phyloP scores from a whole-genome alignment of 2,797 vertebrate species.

The Phrynocephalus vlangalii region DNA sequence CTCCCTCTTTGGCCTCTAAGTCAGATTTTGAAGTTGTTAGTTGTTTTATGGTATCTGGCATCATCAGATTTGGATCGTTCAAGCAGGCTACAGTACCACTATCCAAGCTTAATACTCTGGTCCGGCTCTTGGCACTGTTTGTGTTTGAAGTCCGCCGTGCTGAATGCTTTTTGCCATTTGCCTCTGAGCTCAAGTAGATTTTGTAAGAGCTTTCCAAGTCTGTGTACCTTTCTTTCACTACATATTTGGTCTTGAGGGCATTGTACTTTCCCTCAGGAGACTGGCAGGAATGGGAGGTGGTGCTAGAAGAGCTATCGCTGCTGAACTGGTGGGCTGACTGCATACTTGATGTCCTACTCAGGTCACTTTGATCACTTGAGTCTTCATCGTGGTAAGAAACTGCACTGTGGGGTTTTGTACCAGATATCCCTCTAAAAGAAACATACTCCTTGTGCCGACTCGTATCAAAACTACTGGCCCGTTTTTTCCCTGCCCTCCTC shows the following conservation, averaged over 20 bases:
- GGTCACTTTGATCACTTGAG: slow-evolving; percentile 96
- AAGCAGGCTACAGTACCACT: slow-evolving; percentile 94
- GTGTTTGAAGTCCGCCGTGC: slow-evolving; percentile 90
- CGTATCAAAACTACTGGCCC: slow-evolving; percentile 96
- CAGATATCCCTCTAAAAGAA: slow-evolving; percentile 85
- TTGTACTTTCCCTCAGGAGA: slow-evolving; percentile 90
- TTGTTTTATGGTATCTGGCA: slow-evolving; percentile 87
- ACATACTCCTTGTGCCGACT: slow-evolving; percentile 92
- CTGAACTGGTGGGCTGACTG: slow-evolving; percentile 92
- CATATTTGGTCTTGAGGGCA: slow-evolving; percentile 86
- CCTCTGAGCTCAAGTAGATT: slow-evolving; percentile 78
- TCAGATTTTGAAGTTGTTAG: slow-evolving; percentile 99
- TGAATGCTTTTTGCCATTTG: slow-evolving; percentile 84
- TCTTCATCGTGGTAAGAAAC: slow-evolving; percentile 91
- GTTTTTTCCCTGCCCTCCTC: slow-evolving; percentile 90
- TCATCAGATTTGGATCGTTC: slow-evolving; percentile 90
- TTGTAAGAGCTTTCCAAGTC: slow-evolving; percentile 78
- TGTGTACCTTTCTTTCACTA: slow-evolving; percentile 73
- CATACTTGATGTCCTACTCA: slow-evolving; percentile 94
- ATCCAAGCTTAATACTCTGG: slow-evolving; percentile 95
- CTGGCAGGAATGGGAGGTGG: slow-evolving; percentile 91
- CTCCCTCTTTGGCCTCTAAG: slow-evolving; percentile 99
- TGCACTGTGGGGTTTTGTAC: slow-evolving; percentile 89
- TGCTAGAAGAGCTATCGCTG: slow-evolving; percentile 94
- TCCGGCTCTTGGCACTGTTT: slow-evolving; percentile 92